phyloP scores from a whole-genome alignment of 2,113 vertebrate species.

The Dissostichus mawsoni region DNA sequence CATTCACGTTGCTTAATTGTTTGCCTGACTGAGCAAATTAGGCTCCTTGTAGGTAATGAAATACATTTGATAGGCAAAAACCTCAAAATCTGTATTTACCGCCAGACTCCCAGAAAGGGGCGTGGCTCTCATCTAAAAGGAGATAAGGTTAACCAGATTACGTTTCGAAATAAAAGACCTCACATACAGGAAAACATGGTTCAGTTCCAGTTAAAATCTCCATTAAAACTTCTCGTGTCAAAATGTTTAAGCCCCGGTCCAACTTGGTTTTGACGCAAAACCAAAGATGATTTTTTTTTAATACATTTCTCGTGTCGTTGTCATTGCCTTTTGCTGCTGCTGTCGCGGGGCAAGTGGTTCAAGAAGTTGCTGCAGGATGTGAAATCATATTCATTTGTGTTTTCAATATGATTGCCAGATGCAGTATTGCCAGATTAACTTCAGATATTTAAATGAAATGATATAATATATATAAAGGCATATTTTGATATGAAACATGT shows the following conservation, averaged over 20 bases:
- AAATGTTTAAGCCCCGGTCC: slow-evolving; percentile 5
- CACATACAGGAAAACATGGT: too few species aligned
- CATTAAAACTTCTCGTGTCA: not conserved
- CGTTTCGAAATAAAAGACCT: too few species aligned
- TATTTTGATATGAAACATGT: slow-evolving; percentile 40
- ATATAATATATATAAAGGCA: slow-evolving; percentile 7
- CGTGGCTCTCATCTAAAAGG: too few species aligned
- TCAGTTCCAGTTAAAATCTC: too few species aligned
- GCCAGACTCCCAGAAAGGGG: too few species aligned
- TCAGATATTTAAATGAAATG: slow-evolving; percentile 27
- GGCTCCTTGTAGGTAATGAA: too few species aligned
- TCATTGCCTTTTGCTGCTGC: slow-evolving; percentile 55
- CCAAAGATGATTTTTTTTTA: slow-evolving; percentile 75
- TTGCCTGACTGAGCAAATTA: too few species aligned
- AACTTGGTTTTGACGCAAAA: slow-evolving; percentile 60
- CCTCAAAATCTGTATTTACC: too few species aligned
- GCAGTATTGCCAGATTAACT: slow-evolving; percentile 3
- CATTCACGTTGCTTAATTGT: too few species aligned
- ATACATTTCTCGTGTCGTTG: not conserved
- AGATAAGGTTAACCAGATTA: too few species aligned
- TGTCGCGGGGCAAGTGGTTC: not conserved
- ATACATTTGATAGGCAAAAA: too few species aligned
- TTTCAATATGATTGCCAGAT: slow-evolving; percentile 7
- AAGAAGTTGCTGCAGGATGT: not conserved
- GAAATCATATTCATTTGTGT: not conserved